Base-by-base conservation (phyloP, 2,888 invertebrate genomes). In the Parasteatoda lunata region DNA sequence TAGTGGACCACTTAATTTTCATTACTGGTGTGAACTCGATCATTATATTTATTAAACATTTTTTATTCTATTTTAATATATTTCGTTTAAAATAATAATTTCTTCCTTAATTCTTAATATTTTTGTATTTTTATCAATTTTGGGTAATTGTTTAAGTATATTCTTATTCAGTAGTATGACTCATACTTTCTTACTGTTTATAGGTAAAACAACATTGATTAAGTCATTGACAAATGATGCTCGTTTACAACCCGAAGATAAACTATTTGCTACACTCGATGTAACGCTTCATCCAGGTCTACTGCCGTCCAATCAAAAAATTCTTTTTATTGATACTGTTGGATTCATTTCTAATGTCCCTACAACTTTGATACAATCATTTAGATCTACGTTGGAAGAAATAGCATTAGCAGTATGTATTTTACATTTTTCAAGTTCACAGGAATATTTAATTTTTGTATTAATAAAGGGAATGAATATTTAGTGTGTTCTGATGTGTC, bases 291-390 rank as follows among this genome's bases (percentile, higher is more conserved):
- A 97, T 92, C 93, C 93, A 13, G 96, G 96, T 0, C 77, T 92
- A 6, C 92, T 96, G 84, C 95, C 95, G 0, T 94, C 84, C 9
- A 66, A 79, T 71, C 84, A 89, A 66, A 89, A 90, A 77, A 89
- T 89, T 4, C 75, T 96, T 0, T 96, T 94, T 90, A 94, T 96
- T 89, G 97, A 97, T 91, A 97, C 97, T 0, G 96, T 97, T 65
- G 97, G 97, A 0, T 97, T 97, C 91, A 95, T 97, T 91, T 95
- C 96, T 5, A 95, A 97, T 91, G 94, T 97, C 84, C 97, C 97
- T 0, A 94, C 95, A 1, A 93, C 94, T 84, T 93, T 97, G 68
- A 94, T 97, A 59, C 95, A 95, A 90, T 95, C 96, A 75, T 97
- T 97, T 91, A 92, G 94, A 73, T 95, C 96, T 0, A 97, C 97